Base-by-base conservation (phyloP, 2,888 invertebrate species). In the Zhengitettix transpicula region DNA sequence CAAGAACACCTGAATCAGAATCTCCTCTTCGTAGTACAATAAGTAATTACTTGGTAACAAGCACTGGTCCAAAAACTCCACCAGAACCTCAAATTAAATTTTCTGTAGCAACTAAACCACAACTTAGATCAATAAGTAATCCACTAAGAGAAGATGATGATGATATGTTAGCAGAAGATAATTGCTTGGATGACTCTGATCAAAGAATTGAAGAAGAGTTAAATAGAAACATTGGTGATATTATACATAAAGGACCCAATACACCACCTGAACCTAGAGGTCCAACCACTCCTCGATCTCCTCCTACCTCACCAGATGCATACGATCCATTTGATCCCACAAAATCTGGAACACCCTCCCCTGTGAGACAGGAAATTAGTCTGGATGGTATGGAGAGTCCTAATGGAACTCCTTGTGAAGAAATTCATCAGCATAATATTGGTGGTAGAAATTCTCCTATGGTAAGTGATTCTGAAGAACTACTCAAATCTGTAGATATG, bases 321-420 rank as follows among this genome's bases (percentile, higher is more conserved):
- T 92, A 92, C 73, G 91, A 92, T 81, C 92, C 92, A 1, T 92
- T 90, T 73, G 91, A 92, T 73, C 92, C 92, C 0, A 91, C 92
- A 10, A 88, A 89, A 71, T 89, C 90, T 0, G 75, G 85, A 17
- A 84, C 85, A 14, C 81, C 80, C 0, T 81, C 83, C 1, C 82
- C 81, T 0, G 70, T 67, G 0, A 67, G 64, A 68, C 67, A 58
- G 63, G 67, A 74, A 78, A 66, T 71, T 74, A 64, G 65, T 68
- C 67, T 12, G 67, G 62, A 60, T 71, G 70, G 14, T 70, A 68
- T 40, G n/a, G 59, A 55, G 1, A 61, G 63, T 15, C 63, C 61
- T 42, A 52, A 16, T 11, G 54, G 56, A 15, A 53, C 61, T n/a
- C 51, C 56, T 9, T 15, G 51, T 28, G 60, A 57, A 40, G 42